These are phyloP conservation scores for Diplazon laetatorius DNA, from an alignment of 2,888 invertebrate genomes.

Conservation along the genomic window DNA sequence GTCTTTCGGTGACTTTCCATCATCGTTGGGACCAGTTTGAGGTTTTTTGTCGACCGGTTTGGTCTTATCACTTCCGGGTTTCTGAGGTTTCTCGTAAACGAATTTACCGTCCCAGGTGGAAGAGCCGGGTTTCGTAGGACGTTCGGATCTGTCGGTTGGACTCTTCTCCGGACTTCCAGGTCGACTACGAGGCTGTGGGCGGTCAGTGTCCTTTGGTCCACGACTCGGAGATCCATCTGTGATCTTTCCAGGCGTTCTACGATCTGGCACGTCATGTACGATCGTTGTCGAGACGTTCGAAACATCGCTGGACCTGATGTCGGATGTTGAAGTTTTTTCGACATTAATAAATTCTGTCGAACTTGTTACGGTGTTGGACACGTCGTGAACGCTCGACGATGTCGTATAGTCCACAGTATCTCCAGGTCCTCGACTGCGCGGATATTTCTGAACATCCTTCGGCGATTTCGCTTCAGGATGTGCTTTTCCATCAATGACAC, in stretches of 20 bases:
- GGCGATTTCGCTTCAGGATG: conserved; percentile 47
- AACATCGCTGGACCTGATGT: conserved; percentile 63
- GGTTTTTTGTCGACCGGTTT: conserved; percentile 31
- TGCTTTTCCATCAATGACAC: conserved; percentile 52
- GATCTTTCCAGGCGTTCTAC: conserved; percentile 33
- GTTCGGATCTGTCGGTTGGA: conserved; percentile 66
- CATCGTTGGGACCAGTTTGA: conserved; percentile 21
- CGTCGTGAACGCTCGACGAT: conserved; percentile 41
- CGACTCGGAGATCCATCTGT: conserved; percentile 34
- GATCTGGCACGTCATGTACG: conserved; percentile 40
- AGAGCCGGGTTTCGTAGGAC: conserved; percentile 75
- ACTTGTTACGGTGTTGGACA: conserved; percentile 53
- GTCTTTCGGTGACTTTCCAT: conserved; percentile 27
- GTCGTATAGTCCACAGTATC: conserved; percentile 45
- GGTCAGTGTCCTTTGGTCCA: conserved; percentile 42
- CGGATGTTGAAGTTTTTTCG: conserved; percentile 58
- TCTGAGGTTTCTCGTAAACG: conserved; percentile 71
- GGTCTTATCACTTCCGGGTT: conserved; percentile 52
- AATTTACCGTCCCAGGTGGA: conserved; percentile 78
- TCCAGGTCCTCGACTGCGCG: conserved; percentile 38
- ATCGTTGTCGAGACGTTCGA: conserved; percentile 59
- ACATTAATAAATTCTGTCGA: conserved; percentile 59
- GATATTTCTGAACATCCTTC: conserved; percentile 19
- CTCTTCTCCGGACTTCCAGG: conserved; percentile 67
- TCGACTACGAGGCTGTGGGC: conserved; percentile 21